Percentiles rank a stretch among this genome's conserved stretches.
Conservation (phyloP, 2,888 invertebrate species). For the Ennomos fuscantarius region DNA sequence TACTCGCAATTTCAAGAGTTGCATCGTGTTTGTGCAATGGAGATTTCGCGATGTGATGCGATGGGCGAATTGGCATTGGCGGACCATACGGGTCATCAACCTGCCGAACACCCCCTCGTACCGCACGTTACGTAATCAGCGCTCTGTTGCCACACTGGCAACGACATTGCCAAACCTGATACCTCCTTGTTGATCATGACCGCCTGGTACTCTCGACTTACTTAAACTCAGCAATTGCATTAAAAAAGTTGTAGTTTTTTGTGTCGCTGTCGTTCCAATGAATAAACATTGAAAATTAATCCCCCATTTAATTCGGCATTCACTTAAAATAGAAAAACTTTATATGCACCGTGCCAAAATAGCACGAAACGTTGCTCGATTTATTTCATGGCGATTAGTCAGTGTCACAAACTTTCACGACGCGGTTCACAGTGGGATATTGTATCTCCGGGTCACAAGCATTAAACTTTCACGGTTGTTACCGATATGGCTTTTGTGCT, state of each 20-base stretch:
- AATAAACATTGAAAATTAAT: conserved; percentile 4
- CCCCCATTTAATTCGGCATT: conserved; percentile 19
- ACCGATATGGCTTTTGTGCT: conserved; percentile 57
- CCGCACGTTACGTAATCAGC: conserved; percentile 67
- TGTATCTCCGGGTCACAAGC: conserved; percentile 62
- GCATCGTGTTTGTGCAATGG: conserved; percentile 70
- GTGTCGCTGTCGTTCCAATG: conserved; percentile 14
- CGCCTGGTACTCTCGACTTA: conserved; percentile 54
- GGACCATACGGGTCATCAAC: conserved; percentile 79
- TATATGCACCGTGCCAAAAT: conserved; percentile 44
- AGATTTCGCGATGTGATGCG: conserved; percentile 78
- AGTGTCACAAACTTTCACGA: conserved; percentile 76
- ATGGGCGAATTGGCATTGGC: conserved; percentile 81
- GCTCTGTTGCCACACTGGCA: conserved; percentile 69
- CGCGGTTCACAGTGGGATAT: conserved; percentile 63
- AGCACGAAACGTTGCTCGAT: conserved; percentile 49
- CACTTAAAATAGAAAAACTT: conserved; percentile 35
- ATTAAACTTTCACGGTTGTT: conserved; percentile 68
- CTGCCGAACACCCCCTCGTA: conserved; percentile 58
- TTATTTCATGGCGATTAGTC: conserved; percentile 67
- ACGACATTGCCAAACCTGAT: conserved; percentile 73
- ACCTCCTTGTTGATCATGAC: conserved; percentile 62
- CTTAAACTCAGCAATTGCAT: conserved; percentile 32
- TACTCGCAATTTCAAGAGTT: conserved; percentile 50
- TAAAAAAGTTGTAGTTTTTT: conserved; percentile 24